These are phyloP conservation scores for Hirtodrosophila confusa DNA, from an alignment of 2,888 invertebrate genomes.

Conservation along the genomic window DNA sequence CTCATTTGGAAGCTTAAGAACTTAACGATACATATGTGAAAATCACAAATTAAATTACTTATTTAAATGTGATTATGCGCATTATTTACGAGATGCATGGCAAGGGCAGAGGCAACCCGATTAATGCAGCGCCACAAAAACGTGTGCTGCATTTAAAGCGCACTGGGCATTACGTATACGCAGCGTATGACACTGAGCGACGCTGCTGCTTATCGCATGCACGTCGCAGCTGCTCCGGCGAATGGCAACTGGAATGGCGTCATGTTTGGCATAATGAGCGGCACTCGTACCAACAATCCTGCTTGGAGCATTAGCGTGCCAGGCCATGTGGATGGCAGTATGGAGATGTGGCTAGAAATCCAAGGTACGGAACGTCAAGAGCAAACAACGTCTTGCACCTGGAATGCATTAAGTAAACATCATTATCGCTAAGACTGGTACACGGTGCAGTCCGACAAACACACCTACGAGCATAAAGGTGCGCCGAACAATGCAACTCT, in stretches of 20 bases:
- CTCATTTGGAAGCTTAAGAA: constrained; percentile 41
- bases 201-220: constrained; percentile 66
- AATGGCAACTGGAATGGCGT: constrained; percentile 52
- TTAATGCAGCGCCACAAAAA: constrained; percentile 70
- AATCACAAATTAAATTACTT: constrained; percentile 79
- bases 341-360: constrained; percentile 55
- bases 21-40: constrained; percentile 60
- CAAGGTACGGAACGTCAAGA: constrained; percentile 65
- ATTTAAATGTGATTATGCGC: constrained; percentile 77
- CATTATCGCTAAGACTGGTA: constrained; percentile 73
- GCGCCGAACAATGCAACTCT: constrained; percentile 56
- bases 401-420: constrained; percentile 80
- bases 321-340: constrained; percentile 23
- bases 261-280: constrained; percentile 74
- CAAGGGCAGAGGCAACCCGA: constrained; percentile 31
- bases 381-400: constrained; percentile 77
- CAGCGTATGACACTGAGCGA: constrained; percentile 66
- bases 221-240: constrained; percentile 68
- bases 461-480: constrained; percentile 8
- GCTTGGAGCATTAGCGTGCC: constrained; percentile 52
- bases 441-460: constrained; percentile 27
- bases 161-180: constrained; percentile 67
- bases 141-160: constrained; percentile 69
- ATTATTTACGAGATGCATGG: constrained; percentile 64
- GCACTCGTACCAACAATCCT: constrained; percentile 37